Base-by-base conservation (phyloP, 1,140 invertebrate genomes). In the Drosophila sechellia region DNA sequence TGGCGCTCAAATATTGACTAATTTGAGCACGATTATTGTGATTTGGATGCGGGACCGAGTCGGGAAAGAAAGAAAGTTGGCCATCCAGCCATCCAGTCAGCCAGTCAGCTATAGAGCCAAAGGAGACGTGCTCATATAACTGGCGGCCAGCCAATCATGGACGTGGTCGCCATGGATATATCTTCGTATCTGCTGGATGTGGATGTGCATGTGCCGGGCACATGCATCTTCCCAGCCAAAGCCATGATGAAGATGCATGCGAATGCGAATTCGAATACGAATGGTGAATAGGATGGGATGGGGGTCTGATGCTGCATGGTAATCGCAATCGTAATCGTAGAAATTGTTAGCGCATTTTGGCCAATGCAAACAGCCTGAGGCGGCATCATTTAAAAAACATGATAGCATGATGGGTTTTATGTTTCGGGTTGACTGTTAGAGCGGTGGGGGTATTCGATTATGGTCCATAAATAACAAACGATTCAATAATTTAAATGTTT, bases 301-400 rank as follows among this genome's bases (percentile, higher is more conserved):
- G 15, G 10, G 17, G n/a, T 10, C 4, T 17, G 10, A 53, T 81
- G 78, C 72, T 64, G 64, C 64, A 81, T 66, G 74, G 81, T 77
- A 86, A 85, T 79, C 81, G 79, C 74, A 83, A 87, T 87, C 65
- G 78, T 87, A 87, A 89, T 84, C 85, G 84, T 77, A 74, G 73
- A 89, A 89, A 89, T 89, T 89, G 79, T 89, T 89, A 84, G 84
- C 84, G 84, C 85, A 84, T 89, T 89, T 89, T 89, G 84, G 73
- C 85, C 79, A 86, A 89, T 89, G 60, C 84, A 89, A 89, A 89
- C 84, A 89, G 84, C 84, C 77, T 22, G 53, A 49, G 65, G 84
- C 84, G 79, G 84, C 84, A 73, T 86, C 83, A 86, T 87, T 79
- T 87, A 79, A 68, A 76, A 79, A 87, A 78, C 79, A 87, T 87